These are phyloP conservation scores for Micrastur ruficollis DNA, from an alignment of 2,797 vertebrate species.

Conservation along the genomic window DNA sequence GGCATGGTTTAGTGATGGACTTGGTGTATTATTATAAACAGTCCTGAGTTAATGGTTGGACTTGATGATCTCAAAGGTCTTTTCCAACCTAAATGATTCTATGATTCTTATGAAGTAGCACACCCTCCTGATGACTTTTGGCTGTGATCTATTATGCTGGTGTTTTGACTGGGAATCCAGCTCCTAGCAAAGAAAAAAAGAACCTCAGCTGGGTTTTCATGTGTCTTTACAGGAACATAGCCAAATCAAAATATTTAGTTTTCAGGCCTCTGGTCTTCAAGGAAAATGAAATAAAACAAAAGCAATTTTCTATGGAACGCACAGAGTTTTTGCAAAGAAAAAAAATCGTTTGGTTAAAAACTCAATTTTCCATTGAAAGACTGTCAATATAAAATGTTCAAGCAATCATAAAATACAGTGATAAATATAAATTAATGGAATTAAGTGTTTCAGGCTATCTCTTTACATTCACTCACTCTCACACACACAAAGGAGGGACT, in stretches of 20 bases:
- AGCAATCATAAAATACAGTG: background rate
- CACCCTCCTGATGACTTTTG: background rate
- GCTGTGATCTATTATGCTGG: background rate
- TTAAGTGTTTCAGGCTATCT: background rate
- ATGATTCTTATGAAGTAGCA: background rate
- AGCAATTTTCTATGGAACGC: background rate
- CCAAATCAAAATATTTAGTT: slow-evolving; percentile 23
- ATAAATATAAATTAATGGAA: background rate
- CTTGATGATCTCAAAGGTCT: no score
- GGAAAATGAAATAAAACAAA: slow-evolving; percentile 25
- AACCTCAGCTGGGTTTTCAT: background rate
- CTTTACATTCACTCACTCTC: background rate
- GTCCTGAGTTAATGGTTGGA: no score
- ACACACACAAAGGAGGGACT: background rate
- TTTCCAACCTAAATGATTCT: no score
- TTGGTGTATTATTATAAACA: no score
- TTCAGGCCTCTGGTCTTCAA: background rate
- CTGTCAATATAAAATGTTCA: background rate
- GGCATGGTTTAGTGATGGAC: no score
- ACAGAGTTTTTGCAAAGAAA: background rate
- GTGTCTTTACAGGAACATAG: background rate
- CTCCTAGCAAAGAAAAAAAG: background rate
- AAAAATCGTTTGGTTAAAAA: background rate
- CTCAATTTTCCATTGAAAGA: background rate
- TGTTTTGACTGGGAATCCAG: background rate